These are phyloP conservation scores for Cebus imitator DNA, from an alignment of 2,113 vertebrate genomes.

Conservation along the genomic window DNA sequence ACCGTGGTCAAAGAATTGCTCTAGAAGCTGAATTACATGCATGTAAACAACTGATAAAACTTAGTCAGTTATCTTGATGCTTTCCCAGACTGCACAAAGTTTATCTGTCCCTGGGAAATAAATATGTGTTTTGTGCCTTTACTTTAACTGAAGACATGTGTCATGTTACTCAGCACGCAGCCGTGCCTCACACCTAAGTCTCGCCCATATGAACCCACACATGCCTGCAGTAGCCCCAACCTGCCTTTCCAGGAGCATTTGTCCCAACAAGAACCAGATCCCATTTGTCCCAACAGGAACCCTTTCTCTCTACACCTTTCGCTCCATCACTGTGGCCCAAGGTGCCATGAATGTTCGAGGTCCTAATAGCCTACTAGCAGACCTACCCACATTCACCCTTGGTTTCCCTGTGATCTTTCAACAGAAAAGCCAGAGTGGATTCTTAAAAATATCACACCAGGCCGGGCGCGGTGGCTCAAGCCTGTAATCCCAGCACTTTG, in stretches of 20 bases:
- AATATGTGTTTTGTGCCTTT: not conserved
- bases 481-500: no score
- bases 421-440: not conserved
- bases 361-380: not conserved
- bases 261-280: not conserved
- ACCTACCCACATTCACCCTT: not conserved
- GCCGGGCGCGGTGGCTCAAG: no score
- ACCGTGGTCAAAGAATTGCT: not conserved
- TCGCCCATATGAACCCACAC: not conserved
- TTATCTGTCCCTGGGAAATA: not conserved
- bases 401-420: not conserved
- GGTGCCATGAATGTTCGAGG: not conserved
- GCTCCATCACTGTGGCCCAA: accelerated
- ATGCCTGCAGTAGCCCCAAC: not conserved
- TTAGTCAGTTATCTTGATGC: not conserved
- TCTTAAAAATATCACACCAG: not conserved
- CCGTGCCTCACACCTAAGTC: accelerated
- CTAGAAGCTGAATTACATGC: not conserved
- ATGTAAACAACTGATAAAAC: not conserved
- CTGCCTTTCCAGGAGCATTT: not conserved
- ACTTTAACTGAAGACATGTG: not conserved
- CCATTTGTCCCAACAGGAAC: not conserved
- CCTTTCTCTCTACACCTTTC: not conserved
- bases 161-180: not conserved
- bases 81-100: not conserved